Evolutionary conservation across 2,113 vertebrate genomes (phyloP), one percentile per base, ranked within the genome.

Genomic region (Bufo bufo): DNA sequence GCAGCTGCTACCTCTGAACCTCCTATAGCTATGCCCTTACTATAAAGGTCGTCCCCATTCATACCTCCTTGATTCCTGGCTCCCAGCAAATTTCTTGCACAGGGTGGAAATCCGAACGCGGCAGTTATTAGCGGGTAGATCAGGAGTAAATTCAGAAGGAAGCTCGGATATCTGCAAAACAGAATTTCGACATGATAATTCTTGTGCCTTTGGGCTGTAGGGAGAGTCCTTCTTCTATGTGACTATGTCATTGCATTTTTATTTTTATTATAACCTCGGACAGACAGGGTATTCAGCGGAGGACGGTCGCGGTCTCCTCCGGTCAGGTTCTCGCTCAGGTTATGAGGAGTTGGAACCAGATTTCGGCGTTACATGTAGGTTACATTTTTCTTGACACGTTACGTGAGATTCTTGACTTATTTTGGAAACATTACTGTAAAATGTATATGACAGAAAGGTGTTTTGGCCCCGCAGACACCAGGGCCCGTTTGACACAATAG

Each of bases 41-140:
- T 33, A 3, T 69, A 12, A 72, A 16, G 16, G 6, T 45, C 43
- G 2, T 72, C 12, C 6, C 4, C 72, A 7, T 9, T 58, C 89
- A 94, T 93, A 99, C 97, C 96, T n/a, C 94, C 91, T 87, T 93
- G 84, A 79, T 87, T 85, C 23, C 91, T 86, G 1, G 91, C 47
- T 19, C 89, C 85, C 4, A 89, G 86, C 0, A 90, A 17, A 19
- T 75, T 91, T 88, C 89, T 94, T 1, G 87, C 1, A 89, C 93
- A 95, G 75, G 75, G 93, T 90, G 94, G 93, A 79, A 96, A 91
- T 0, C 94, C 95, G 43, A 91, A 89, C n/a, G 71, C 19, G 77
- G 89, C 83, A 50, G 0, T 4, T 0, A 69, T 88, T 9, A 97
- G 92, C 2, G 93, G 95, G 80, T 93, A 94, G 91, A 98, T 90